phyloP scores from a whole-genome alignment of 2,888 invertebrate genomes.

The Drosophila peninsularis region DNA sequence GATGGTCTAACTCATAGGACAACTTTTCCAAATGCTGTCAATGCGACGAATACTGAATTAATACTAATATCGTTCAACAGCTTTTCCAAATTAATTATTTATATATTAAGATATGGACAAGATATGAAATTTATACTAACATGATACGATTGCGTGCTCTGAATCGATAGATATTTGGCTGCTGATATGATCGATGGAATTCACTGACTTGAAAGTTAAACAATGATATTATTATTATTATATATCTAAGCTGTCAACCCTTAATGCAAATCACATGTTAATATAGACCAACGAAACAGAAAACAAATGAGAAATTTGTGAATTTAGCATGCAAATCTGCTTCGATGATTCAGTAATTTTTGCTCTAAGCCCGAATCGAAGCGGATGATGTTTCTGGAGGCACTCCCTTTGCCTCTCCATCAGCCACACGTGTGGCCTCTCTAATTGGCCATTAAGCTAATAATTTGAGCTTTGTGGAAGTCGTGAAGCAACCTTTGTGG shows the following conservation, averaged over 20 bases:
- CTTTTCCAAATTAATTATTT: no score
- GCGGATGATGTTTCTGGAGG: background rate
- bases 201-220: no score
- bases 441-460: background rate
- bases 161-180: background rate
- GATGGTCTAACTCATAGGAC: background rate
- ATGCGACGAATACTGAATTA: background rate
- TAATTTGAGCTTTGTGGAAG: background rate
- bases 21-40: background rate
- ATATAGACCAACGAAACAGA: background rate
- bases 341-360: background rate
- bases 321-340: background rate
- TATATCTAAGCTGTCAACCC: no score
- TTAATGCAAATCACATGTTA: background rate
- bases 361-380: background rate
- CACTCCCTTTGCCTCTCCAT: background rate
- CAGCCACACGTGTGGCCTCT: background rate
- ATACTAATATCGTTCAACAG: background rate
- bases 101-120: background rate
- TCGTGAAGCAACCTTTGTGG: background rate
- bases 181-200: background rate
- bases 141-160: background rate
- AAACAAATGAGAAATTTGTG: background rate
- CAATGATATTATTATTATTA: no score
- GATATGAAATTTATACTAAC: background rate